These are phyloP conservation scores for Hyposoter didymator DNA, from an alignment of 2,888 invertebrate genomes.

Conservation along the genomic window DNA sequence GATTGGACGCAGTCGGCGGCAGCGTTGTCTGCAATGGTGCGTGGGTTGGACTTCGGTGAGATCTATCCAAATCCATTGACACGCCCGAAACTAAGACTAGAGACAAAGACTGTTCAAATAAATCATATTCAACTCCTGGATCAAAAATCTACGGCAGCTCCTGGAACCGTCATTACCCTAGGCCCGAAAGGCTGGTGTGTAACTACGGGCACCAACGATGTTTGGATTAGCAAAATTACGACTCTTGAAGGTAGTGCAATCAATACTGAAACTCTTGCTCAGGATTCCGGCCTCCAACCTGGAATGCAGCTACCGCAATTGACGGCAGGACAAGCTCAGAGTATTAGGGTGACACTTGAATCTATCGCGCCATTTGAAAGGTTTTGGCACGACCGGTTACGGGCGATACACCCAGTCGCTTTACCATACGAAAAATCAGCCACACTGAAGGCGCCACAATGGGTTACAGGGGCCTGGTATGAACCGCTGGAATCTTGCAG, in stretches of 20 bases:
- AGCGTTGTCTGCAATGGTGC: slow-evolving; percentile 6
- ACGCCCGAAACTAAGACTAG: neutral
- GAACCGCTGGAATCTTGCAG: neutral
- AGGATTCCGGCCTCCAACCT: neutral
- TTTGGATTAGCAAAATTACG: neutral
- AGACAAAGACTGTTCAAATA: neutral
- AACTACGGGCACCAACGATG: slow-evolving; percentile 13
- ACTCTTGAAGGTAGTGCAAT: slow-evolving; percentile 5
- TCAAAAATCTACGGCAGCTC: neutral
- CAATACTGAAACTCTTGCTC: slow-evolving; percentile 3
- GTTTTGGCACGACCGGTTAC: slow-evolving; percentile 23
- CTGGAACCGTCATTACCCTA: slow-evolving; percentile 4
- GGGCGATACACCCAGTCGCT: neutral
- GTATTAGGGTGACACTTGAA: slow-evolving; percentile 13
- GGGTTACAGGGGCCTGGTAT: neutral
- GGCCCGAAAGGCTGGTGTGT: slow-evolving; percentile 2
- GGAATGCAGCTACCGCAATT: slow-evolving; percentile 4
- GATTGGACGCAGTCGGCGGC: slow-evolving; percentile 19
- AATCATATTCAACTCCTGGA: neutral
- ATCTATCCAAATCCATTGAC: slow-evolving; percentile 25
- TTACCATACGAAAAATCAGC: slow-evolving; percentile 12
- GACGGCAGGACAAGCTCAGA: neutral
- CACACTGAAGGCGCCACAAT: neutral
- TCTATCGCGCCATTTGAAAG: neutral
- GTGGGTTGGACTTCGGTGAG: slow-evolving; percentile 19